phyloP scores from a whole-genome alignment of 1,140 invertebrate species.

The Drosophila auraria region DNA sequence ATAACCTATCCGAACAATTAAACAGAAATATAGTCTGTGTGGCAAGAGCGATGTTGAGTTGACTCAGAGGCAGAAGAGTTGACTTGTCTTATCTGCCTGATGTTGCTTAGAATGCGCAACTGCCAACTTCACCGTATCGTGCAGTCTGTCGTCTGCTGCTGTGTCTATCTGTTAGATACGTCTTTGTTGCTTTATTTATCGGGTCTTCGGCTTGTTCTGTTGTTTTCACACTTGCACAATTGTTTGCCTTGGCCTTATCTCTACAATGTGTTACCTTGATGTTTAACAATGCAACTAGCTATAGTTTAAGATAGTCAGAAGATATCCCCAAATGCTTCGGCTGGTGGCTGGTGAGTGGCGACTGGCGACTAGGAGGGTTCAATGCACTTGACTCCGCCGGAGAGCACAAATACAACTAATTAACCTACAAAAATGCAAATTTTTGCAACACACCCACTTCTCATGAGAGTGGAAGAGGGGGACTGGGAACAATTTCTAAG shows the following conservation, averaged over 20 bases:
- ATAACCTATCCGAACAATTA: conserved; percentile 21
- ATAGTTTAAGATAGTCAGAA: conserved; percentile 44
- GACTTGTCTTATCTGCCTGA: conserved; percentile 37
- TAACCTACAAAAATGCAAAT: conserved; percentile 80
- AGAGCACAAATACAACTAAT: conserved; percentile 55
- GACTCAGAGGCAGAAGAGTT: conserved; percentile 27
- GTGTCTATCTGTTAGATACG: conserved; percentile 54
- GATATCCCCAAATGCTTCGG: conserved; percentile 45
- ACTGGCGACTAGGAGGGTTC: conserved; percentile 47
- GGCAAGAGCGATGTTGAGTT: conserved; percentile 4
- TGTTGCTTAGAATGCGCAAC: conserved; percentile 40
- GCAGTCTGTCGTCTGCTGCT: conserved; percentile 29
- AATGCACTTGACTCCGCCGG: conserved; percentile 50
- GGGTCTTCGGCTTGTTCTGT: conserved; percentile 50
- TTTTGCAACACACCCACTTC: conserved; percentile 67
- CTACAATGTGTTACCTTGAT: conserved; percentile 47
- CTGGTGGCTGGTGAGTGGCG: conserved; percentile 20
- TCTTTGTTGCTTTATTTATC: conserved; percentile 43
- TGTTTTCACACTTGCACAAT: conserved; percentile 63
- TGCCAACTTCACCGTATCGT: conserved; percentile 23
- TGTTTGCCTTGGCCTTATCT: conserved; percentile 49
- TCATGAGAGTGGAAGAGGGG: conserved; percentile 30
- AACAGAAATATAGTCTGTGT: neutral
- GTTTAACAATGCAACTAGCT: conserved; percentile 51
- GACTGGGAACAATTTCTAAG: conserved; percentile 64